Base-by-base conservation (phyloP, 2,113 vertebrate genomes). In the Brienomyrus longianalis region DNA sequence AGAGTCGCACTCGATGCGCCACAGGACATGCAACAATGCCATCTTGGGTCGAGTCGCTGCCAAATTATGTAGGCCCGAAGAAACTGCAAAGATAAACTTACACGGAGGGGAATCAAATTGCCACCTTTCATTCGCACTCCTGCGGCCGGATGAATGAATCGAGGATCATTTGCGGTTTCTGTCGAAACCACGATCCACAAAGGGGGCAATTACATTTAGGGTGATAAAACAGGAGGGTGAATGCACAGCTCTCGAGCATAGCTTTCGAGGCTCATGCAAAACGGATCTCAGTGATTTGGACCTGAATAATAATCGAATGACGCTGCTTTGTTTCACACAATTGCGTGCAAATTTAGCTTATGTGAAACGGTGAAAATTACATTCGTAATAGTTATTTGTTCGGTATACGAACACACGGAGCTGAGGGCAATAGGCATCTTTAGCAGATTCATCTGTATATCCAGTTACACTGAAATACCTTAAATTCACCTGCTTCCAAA, bases 101-200 rank as follows among this genome's bases (percentile, higher is more conserved):
- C 85, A 52, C 48, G 15, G 51, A 56, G n/a, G 85, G 85, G 85
- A 87, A 48, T 52, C 51, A 48, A 87, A 39, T 87, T 87, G 85
- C 85, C 85, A 87, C 85, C 85, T 62, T 51, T 48, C 45, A 43
- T 88, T 70, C 43, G 35, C 43, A 74, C 56, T 11, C 47, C 35
- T 74, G 47, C 77, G 31, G 50, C 35, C 66, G 50, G 47, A 51
- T 83, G 88, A 52, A 83, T 83, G 88, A 89, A 80, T 51, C 45
- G 66, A 51, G 48, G 66, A 27, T 88, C 52, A 48, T 27, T 74
- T 83, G 74, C 27, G 74, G 88, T 89, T 89, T 89, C 88, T 89
- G 39, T 83, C 88, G 70, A 89, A 89, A 89, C 88, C 88, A 83
- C 70, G 51, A 54, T 83, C 27, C 88, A 89, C 88, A 89, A 89